Percentiles rank a stretch among this genome's conserved stretches.
Evolutionary conservation across 2,113 vertebrate genomes (phyloP).

Genomic region (Erinaceus europaeus): DNA sequence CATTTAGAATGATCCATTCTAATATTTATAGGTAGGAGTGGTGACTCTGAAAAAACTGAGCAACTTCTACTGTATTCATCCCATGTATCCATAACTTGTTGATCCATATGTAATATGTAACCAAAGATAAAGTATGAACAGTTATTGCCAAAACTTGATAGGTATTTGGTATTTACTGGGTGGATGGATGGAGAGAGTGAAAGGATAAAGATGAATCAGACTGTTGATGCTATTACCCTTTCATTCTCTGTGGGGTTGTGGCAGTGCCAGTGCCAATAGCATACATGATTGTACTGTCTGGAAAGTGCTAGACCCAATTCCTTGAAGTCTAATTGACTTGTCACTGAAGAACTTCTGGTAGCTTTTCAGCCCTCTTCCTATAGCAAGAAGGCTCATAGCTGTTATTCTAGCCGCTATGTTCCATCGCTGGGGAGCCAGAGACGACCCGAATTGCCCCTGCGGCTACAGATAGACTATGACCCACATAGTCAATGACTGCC

Average conservation of each 20-base stretch:
- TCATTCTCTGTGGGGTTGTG: background rate
- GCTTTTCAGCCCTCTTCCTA: too few relatives aligned
- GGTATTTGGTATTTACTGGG: background rate
- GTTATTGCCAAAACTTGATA: background rate
- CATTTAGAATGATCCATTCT: background rate
- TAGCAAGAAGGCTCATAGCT: too few relatives aligned
- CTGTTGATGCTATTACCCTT: background rate
- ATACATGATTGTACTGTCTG: background rate
- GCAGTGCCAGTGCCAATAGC: background rate
- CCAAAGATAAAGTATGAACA: background rate
- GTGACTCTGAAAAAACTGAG: background rate
- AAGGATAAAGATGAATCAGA: background rate
- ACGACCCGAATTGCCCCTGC: too few relatives aligned
- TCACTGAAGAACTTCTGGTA: too few relatives aligned
- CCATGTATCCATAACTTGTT: background rate
- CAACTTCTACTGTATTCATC: background rate
- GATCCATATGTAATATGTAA: too few relatives aligned
- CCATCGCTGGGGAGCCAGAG: too few relatives aligned
- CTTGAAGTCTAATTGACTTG: too few relatives aligned
- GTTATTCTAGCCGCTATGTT: too few relatives aligned
- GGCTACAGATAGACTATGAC: too few relatives aligned
- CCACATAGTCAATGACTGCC: too few relatives aligned
- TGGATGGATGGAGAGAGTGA: background rate
- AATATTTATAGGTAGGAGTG: background rate
- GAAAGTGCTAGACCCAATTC: too few relatives aligned